Base-by-base conservation (phyloP, 2,888 invertebrate genomes). In the Macrosoma leucophasiata region DNA sequence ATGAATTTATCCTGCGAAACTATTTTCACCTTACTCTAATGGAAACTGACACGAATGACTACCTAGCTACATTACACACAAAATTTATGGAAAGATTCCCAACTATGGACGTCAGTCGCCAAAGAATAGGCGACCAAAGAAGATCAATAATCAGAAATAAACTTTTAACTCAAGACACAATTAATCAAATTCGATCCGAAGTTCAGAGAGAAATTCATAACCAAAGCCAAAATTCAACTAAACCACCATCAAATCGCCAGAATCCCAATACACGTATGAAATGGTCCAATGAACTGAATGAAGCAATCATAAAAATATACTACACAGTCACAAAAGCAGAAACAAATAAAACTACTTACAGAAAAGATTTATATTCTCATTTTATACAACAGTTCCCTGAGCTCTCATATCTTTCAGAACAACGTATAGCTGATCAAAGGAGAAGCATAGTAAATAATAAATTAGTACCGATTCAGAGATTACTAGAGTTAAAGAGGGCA, bases 41-140 rank as follows among this genome's bases (percentile, higher is more conserved):
- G 17, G 33, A 35, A 23, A 30, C 35, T 7, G 13, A 23, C 4
- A 28, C 15, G n/a, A 34, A 31, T 4, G 20, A 11, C 7, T 43
- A 39, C n/a, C 18, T 39, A 10, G 31, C 36, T 23, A 1, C 23
- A 7, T 10, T 51, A 25, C 39, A 48, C 24, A 28, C 35, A 25
- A n/a, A 28, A 12, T 48, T 47, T 12, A 30, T 5, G 15, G 13
- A 19, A 19, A 21, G 36, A 24, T 52, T 39, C n/a, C 46, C 45
- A 3, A 32, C 36, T 2, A 36, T 47, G 22, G 20, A 42, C 24
- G 44, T 39, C 1, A 34, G 47, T 2, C 43, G 38, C 24, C 48
- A 50, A 25, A 35, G 47, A 26, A 10, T 50, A 21, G 36, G 45
- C 4, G 50, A 50, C 10, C 46, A 50, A 36, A 35, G 39, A 21